phyloP scores from a whole-genome alignment of 2,797 vertebrate genomes.

The Etheostoma perlongum region DNA sequence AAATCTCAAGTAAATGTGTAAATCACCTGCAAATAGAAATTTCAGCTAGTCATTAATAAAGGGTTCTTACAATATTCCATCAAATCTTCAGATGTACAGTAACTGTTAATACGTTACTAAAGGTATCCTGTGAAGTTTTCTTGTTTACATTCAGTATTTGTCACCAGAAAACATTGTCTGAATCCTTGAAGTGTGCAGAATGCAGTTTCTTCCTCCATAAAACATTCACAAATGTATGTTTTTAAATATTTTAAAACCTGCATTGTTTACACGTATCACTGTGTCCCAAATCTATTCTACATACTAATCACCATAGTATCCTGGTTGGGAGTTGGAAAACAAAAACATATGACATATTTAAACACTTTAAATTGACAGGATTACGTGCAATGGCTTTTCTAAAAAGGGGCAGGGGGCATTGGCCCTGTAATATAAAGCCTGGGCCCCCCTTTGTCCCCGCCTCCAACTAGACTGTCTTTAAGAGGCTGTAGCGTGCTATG shows the following conservation, averaged over 20 bases:
- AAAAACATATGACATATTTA: too few relatives aligned
- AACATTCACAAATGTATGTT: neutral
- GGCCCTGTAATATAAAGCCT: too few relatives aligned
- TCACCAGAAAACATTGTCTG: neutral
- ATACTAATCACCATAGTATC: neutral
- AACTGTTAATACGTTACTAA: neutral
- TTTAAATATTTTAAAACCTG: neutral
- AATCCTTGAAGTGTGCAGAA: neutral
- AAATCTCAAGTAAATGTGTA: neutral
- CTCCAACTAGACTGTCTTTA: too few relatives aligned
- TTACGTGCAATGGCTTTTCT: too few relatives aligned
- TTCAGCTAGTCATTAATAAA: neutral
- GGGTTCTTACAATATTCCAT: neutral
- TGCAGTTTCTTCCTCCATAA: neutral
- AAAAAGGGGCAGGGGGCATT: too few relatives aligned
- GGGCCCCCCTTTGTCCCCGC: too few relatives aligned
- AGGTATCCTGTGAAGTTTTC: neutral
- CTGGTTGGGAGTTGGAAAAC: too few relatives aligned
- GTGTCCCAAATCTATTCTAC: neutral
- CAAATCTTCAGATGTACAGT: neutral
- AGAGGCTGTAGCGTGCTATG: too few relatives aligned
- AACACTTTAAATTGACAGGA: too few relatives aligned
- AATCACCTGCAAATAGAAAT: neutral
- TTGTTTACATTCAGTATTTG: neutral
- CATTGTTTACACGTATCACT: neutral